These are phyloP conservation scores for Steinernema khuongi DNA, from an alignment of 1,140 invertebrate genomes.

Conservation along the genomic window DNA sequence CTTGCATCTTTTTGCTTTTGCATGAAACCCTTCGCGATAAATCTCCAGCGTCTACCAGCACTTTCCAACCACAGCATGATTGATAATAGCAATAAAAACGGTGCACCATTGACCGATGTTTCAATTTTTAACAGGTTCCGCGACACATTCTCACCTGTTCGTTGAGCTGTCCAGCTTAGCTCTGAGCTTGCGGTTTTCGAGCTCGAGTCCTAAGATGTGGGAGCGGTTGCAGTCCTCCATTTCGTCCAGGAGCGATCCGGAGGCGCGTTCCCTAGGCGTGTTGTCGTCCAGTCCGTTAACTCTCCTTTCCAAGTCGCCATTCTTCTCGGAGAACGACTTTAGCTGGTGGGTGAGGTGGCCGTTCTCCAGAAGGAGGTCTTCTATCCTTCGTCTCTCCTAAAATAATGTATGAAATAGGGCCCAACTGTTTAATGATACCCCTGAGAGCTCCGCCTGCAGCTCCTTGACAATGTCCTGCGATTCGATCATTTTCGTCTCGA, in stretches of 20 bases:
- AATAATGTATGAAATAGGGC: background rate
- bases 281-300: background rate
- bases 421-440: background rate
- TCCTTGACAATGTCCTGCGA: conserved; percentile 33
- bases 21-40: too few relatives aligned
- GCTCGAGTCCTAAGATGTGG: background rate
- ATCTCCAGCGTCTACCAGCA: too few relatives aligned
- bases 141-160: background rate
- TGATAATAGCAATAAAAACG: too few relatives aligned
- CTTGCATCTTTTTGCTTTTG: too few relatives aligned
- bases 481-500: conserved; percentile 14
- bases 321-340: background rate
- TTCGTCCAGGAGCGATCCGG: background rate
- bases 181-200: background rate
- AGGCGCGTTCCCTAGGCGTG: background rate
- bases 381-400: background rate
- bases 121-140: background rate
- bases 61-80: too few relatives aligned
- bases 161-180: background rate
- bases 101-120: too few relatives aligned
- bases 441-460: conserved; percentile 28
- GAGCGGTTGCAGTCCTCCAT: conserved; percentile 5
- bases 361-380: background rate
- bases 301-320: background rate
- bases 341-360: background rate